phyloP scores from a whole-genome alignment of 2,888 invertebrate genomes.

The Protodeltote pygarga region DNA sequence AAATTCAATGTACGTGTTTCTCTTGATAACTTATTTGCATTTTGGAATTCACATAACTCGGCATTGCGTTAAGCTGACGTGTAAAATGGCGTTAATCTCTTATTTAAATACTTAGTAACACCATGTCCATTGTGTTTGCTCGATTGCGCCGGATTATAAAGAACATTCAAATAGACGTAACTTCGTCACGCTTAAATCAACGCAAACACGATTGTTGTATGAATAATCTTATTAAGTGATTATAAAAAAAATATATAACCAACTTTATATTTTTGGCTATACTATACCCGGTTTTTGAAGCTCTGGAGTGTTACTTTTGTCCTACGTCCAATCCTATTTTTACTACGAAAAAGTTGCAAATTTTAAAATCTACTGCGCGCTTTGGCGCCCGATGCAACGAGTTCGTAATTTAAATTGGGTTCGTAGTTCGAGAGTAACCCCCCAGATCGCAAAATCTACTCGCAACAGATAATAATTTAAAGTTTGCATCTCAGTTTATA shows the following conservation, averaged over 20 bases:
- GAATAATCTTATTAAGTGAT: conserved; percentile 9
- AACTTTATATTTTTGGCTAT: no score
- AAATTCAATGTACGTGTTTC: conserved; percentile 20
- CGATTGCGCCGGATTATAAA: conserved; percentile 52
- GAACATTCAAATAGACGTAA: conserved; percentile 39
- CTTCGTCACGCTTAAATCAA: conserved; percentile 29
- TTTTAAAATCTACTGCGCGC: no score
- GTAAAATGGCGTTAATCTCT: conserved; percentile 74
- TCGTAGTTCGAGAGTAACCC: conserved; percentile 8
- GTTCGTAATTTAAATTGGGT: not conserved
- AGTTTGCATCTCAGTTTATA: not conserved
- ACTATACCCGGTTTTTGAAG: no score
- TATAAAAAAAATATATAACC: not conserved
- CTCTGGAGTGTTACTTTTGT: no score
- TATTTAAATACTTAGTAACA: conserved; percentile 70
- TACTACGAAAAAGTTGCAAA: no score
- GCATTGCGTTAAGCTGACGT: conserved; percentile 72
- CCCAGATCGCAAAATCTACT: no score
- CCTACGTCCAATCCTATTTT: no score
- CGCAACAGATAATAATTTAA: no score
- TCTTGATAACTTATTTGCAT: conserved; percentile 61
- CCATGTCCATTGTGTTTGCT: conserved; percentile 56
- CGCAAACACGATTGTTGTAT: conserved; percentile 14
- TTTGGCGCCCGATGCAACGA: not conserved
- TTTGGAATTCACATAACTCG: conserved; percentile 64